Evolutionary conservation across 1,140 invertebrate species (phyloP), one percentile per base, ranked within the genome.

Genomic region (Psilanteris sp.): DNA sequence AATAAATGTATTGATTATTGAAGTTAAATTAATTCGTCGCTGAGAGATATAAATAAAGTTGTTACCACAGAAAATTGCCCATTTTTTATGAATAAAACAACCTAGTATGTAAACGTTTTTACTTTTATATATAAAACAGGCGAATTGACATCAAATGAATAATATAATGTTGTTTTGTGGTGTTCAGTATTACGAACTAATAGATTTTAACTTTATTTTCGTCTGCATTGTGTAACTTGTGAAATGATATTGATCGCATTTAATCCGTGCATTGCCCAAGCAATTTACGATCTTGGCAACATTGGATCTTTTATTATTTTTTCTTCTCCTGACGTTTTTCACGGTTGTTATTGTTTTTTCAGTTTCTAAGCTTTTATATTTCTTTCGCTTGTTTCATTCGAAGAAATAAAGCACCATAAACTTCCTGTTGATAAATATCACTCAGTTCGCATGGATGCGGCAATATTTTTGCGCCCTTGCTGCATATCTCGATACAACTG

Each of bases 131-230:
- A 73, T 52, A 73, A 73, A 59, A 44, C 48, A 68, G 22, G 41
- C 66, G 36, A 44, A 74, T 46, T 67, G 71, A 54, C 71, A 59
- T 44, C 39, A 73, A 73, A 73, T 70, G 59, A 66, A 73, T 73
- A 73, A 59, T 59, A n/a, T n/a, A 73, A 64, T 64, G 50, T 64
- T 73, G 67, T 64, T 67, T 61, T 27, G 14, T 46, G 9, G 31
- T 39, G 26, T 74, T 66, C 31, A 44, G 36, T 7, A 8, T 10
- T 73, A 24, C 54, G 16, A 67, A 22, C 48, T 43, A 74, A 62
- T 46, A 67, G 61, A 61, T 66, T 74, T 41, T 22, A 61, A 61
- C 36, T 74, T 67, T 61, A 61, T 61, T 66, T 74, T 66, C 18
- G 44, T 73, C 34, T 15, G 36, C 37, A 61, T 57, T 66, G 59